A percentile compares a stretch with the other conserved stretches of the same genome.
These are phyloP conservation scores for Esox niger DNA, from an alignment of 2,113 vertebrate genomes.

Conservation along the genomic window DNA sequence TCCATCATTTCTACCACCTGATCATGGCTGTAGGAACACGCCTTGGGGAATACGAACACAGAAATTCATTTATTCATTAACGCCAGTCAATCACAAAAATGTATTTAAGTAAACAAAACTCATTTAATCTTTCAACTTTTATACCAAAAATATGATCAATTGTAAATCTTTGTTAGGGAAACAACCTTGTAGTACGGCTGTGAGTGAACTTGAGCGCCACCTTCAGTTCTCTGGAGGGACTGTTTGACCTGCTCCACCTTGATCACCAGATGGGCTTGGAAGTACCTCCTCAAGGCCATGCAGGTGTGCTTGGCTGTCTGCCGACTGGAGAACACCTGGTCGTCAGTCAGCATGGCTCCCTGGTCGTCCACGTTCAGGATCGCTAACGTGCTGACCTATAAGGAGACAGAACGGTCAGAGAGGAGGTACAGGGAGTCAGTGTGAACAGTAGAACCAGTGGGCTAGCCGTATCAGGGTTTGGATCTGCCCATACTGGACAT, in stretches of 20 bases:
- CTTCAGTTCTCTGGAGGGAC: constrained; percentile 88
- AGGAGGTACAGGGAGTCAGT: too few species aligned
- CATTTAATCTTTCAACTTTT: not conserved
- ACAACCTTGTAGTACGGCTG: constrained; percentile 89
- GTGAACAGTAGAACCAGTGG: too few species aligned
- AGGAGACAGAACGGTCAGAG: not conserved
- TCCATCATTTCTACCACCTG: constrained; percentile 98
- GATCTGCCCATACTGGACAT: too few species aligned
- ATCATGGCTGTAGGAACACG: constrained; percentile 85
- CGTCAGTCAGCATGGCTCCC: constrained; percentile 85
- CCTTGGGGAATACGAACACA: constrained; percentile 62
- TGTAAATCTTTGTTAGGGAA: too few species aligned
- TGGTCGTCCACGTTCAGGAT: constrained; percentile 88
- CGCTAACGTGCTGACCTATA: constrained; percentile 90
- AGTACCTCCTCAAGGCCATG: constrained; percentile 94
- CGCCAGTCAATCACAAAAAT: not conserved
- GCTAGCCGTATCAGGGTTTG: too few species aligned
- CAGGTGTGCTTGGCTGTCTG: constrained; percentile 96
- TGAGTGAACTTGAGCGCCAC: constrained; percentile 81
- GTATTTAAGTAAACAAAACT: too few species aligned
- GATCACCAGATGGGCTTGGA: constrained; percentile 92
- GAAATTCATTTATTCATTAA: not conserved
- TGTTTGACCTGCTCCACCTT: constrained; percentile 95
- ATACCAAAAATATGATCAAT: too few species aligned
- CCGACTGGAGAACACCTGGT: constrained; percentile 92